Evolutionary conservation across 1,140 invertebrate species (phyloP).

Genomic region (Papilio machaon): DNA sequence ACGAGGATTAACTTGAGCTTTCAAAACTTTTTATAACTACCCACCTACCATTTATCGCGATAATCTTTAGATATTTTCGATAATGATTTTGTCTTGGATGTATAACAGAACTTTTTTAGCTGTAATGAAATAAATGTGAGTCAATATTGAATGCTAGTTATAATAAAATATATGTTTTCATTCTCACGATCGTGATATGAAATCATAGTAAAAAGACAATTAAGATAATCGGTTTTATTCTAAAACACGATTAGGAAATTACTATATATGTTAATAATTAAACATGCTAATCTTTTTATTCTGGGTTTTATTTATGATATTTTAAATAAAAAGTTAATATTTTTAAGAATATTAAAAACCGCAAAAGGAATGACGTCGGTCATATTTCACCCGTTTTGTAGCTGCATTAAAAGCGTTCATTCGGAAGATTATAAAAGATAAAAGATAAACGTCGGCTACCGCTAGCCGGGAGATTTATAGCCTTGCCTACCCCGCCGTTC

Average conservation of each 20-base stretch:
- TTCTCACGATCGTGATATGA: background rate
- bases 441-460: conserved; percentile 44
- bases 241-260: too few species aligned
- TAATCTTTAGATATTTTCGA: background rate
- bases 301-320: background rate
- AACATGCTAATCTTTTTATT: background rate
- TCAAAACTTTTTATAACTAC: background rate
- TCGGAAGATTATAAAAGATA: conserved; percentile 45
- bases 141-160: background rate
- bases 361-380: conserved; percentile 35
- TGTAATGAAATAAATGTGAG: background rate
- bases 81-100: background rate
- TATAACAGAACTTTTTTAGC: background rate
- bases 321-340: background rate
- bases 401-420: conserved; percentile 39
- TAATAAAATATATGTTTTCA: background rate
- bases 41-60: background rate
- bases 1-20: conserved; percentile 16
- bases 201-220: background rate
- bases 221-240: background rate
- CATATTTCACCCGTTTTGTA: conserved; percentile 41
- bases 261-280: background rate
- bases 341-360: background rate
- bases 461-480: conserved; percentile 46
- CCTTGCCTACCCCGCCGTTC: conserved; percentile 23